Conservation (phyloP, 2,888 invertebrate species). For the Orchesella flavescens region DNA sequence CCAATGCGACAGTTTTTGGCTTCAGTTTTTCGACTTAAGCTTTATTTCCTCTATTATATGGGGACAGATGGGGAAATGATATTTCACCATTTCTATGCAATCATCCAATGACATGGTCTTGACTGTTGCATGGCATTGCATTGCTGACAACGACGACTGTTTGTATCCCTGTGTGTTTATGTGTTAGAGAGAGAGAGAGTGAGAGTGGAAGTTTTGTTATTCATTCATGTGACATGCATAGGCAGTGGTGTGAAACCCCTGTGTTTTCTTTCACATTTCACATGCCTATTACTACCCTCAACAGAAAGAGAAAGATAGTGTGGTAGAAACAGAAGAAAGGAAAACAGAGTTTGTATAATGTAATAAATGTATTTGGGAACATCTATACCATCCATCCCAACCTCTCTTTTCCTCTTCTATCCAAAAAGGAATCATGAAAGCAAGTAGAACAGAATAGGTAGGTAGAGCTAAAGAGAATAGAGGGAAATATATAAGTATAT, state of each 20-base stretch:
- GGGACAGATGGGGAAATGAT: constrained; percentile 30
- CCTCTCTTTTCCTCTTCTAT: background rate
- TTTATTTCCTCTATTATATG: too few relatives aligned
- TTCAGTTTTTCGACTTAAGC: constrained; percentile 13
- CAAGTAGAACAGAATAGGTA: background rate
- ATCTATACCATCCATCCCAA: too few relatives aligned
- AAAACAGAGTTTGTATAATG: background rate
- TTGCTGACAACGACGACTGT: background rate
- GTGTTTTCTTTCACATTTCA: constrained; percentile 16
- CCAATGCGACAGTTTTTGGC: constrained; percentile 52
- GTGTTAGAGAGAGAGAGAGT: background rate
- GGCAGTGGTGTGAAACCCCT: constrained; percentile 34
- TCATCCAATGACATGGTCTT: background rate
- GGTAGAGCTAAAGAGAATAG: background rate
- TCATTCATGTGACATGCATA: background rate
- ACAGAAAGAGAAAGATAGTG: constrained; percentile 5
- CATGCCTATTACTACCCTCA: background rate
- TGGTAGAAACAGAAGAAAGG: background rate
- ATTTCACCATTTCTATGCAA: constrained; percentile 56
- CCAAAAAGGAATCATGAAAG: background rate
- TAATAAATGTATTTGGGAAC: background rate
- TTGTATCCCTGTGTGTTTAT: background rate
- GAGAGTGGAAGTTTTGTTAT: constrained; percentile 25
- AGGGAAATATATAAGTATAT: background rate
- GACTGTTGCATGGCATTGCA: background rate